Evolutionary conservation across 2,888 invertebrate species (phyloP).

Genomic region (Hyppa rectilinea): DNA sequence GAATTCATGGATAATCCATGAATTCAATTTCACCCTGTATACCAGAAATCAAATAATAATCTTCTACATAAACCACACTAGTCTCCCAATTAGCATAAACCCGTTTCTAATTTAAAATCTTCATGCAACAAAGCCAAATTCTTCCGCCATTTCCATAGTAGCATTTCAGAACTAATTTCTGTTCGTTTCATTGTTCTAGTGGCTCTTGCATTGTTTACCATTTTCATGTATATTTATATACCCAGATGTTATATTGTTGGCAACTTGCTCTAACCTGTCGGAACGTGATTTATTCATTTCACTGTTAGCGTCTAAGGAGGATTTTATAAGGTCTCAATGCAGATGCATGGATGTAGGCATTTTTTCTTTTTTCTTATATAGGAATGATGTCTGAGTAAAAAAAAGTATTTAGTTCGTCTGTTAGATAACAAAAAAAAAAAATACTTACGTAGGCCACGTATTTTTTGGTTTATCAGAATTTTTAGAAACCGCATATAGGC

Average conservation of each 20-base stretch:
- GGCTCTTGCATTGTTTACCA: slow-evolving; percentile 36
- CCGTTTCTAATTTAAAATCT: slow-evolving; percentile 1
- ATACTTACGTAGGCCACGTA: too few species aligned
- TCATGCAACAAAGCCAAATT: background rate
- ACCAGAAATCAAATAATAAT: background rate
- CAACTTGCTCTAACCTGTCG: slow-evolving; percentile 31
- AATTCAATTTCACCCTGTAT: too few species aligned
- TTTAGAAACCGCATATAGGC: too few species aligned
- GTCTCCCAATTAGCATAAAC: background rate
- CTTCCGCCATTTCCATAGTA: slow-evolving; percentile 10
- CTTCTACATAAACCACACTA: background rate
- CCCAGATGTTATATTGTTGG: slow-evolving; percentile 45
- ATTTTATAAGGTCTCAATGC: background rate
- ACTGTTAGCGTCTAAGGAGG: slow-evolving; percentile 2
- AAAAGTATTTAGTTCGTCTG: too few species aligned
- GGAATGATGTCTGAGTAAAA: too few species aligned
- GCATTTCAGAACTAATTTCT: slow-evolving; percentile 40
- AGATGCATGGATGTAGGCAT: too few species aligned
- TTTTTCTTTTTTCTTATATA: too few species aligned
- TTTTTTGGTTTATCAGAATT: too few species aligned
- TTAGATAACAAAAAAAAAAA: too few species aligned
- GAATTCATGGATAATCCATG: too few species aligned
- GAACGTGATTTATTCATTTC: slow-evolving; percentile 39
- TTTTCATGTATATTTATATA: slow-evolving; percentile 56
- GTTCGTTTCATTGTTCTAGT: slow-evolving; percentile 23